Base-by-base conservation (phyloP, 92 coral and sea anemone species). In the Scolanthus callimorphus region DNA sequence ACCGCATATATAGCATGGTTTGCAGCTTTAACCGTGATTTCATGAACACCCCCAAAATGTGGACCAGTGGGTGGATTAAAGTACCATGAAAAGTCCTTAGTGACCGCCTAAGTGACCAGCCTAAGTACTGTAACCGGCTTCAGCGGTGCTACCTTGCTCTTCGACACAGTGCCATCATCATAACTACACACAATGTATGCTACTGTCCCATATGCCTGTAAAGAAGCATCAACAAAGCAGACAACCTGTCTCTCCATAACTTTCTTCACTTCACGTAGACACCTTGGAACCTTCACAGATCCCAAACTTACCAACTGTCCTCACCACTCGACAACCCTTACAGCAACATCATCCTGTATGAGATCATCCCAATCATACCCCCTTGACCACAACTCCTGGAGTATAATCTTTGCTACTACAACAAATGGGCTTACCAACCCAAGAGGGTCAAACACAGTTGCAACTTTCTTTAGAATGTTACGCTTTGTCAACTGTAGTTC, bases 191-290 rank as follows among this genome's bases (percentile, higher is more conserved):
- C 72, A 11, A 75, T 48, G 55, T 81, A 81, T n/a, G 67, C 69
- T 2, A 31, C 82, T 30, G 82, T 73, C 20, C 78, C 78, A 74
- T 67, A 67, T 26, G 81, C 87, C 12, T 45, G 72, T 62, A 60
- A 60, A 3, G 83, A 76, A 21, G 89, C 89, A 59, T 82, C 90
- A 17, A 77, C 84, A 57, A 83, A 83, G 61, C 76, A 63, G 22
- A 64, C 60, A 49, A 69, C 39, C 44, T 81, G 47, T 29, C 53
- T 52, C 20, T 60, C 60, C 13, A 44, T 57, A 20, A 59, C 68
- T 37, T 65, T 53, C 31, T 65, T 54, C 24, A 39, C 61, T 10
- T 62, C 71, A 29, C 65, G 28, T 49, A 82, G 60, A 28, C 79
- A 69, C 6, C 79, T 66, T 11, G 83, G 89, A 34, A 63, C 54